Evolutionary conservation across 2,888 invertebrate species (phyloP), one percentile per base, ranked within the genome.

Genomic region (Drosophila trichaetosa): DNA sequence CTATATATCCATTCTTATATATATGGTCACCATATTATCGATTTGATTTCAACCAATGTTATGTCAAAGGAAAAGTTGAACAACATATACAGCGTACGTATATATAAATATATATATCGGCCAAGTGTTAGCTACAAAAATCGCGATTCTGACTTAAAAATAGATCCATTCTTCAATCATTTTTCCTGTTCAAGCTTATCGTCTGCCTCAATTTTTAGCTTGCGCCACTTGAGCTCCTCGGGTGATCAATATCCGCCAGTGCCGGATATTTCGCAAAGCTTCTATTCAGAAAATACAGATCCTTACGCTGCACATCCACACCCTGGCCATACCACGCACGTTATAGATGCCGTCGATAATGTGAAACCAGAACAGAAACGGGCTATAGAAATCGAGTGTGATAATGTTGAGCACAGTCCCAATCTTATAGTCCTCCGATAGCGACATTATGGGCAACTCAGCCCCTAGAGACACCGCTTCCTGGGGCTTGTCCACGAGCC

Each of bases 311-410:
- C 1, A 65, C 36, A 4, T 66, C 5, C 7, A 10, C 56, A 6
- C 27, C 10, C 7, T 3, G 42, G 3, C 76, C 83, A 58, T 40
- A 80, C 21, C 0, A n/a, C 8, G 0, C 0, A 24, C 3, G 10
- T 21, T 36, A 3, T 31, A 10, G 0, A 1, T 0, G 0, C 31
- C 10, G 0, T 27, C 10, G 5, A 16, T 36, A 7, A 69, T 34
- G 4, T 71, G 61, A 24, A 82, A 82, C 82, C 83, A 81, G 18
- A 82, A 82, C 34, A 83, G 79, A 59, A 76, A 83, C 2, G 83
- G 83, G 1, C 57, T 68, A 31, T 79, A 80, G 0, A 66, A 31
- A 46, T 77, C 49, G 4, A 33, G 7, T 0, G 78, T 59, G 2
- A 4, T 3, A 4, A 78, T 29, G 21, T 4, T 29, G 4, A 68